phyloP scores from a whole-genome alignment of 2,797 vertebrate species.

The Falco rusticolus region DNA sequence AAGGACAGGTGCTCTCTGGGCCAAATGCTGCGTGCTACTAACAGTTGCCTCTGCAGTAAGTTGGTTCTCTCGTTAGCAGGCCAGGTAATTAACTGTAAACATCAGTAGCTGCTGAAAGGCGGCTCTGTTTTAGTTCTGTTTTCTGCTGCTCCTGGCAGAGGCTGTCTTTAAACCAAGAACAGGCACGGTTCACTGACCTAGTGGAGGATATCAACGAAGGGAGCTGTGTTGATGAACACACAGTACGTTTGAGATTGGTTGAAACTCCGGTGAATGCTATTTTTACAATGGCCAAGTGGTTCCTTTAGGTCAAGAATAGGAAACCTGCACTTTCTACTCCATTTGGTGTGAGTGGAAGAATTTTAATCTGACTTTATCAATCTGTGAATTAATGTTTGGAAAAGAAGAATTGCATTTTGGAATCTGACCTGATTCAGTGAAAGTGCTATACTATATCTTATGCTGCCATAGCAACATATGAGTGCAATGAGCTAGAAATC shows the following conservation, averaged over 20 bases:
- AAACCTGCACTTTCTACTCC: background rate
- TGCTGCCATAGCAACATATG: constrained; percentile 54
- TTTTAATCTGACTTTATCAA: background rate
- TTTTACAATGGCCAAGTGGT: background rate
- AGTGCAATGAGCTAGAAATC: constrained; percentile 1
- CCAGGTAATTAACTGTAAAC: accelerated
- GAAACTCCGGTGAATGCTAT: background rate
- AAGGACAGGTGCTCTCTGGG: background rate
- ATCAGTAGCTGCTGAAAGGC: background rate
- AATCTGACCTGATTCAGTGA: background rate
- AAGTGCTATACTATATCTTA: background rate
- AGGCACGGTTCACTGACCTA: background rate
- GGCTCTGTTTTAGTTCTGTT: background rate
- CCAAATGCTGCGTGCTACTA: background rate
- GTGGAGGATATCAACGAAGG: background rate
- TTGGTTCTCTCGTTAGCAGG: accelerated
- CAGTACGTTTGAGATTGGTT: background rate
- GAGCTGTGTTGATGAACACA: background rate
- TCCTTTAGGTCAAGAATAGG: background rate
- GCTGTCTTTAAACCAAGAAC: background rate
- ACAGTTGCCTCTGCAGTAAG: background rate
- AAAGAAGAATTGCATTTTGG: background rate
- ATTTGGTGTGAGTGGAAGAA: background rate
- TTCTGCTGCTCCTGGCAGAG: background rate
- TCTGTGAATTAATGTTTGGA: background rate